Evolutionary conservation across 1,140 invertebrate genomes (phyloP).

Genomic region (Phocides pigmalion): DNA sequence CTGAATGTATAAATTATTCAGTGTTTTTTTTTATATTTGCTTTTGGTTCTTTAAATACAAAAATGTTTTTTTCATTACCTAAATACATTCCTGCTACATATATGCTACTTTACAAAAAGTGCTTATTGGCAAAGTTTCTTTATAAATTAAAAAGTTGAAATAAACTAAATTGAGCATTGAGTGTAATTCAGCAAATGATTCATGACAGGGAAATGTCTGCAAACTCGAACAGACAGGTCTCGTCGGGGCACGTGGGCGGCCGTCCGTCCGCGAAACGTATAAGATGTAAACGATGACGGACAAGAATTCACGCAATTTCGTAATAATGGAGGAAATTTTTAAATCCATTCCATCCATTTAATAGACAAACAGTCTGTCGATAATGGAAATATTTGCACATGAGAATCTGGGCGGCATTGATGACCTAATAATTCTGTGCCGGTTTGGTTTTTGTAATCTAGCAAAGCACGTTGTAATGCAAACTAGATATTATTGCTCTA

Average conservation of each 20-base stretch:
- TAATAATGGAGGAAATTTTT: slow-evolving; percentile 11
- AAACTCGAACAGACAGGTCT: slow-evolving; percentile 22
- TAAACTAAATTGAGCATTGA: slow-evolving; percentile 11
- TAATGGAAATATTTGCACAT: neutral
- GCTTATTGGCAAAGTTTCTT: neutral
- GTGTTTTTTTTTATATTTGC: too few relatives aligned
- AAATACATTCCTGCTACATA: too few relatives aligned
- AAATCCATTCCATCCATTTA: neutral
- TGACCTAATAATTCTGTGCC: neutral
- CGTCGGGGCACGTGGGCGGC: neutral
- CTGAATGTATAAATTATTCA: neutral
- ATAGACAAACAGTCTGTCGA: neutral
- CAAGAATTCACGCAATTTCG: neutral
- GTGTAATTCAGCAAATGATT: slow-evolving; percentile 8
- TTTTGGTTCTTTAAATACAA: too few relatives aligned
- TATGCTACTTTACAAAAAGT: too few relatives aligned
- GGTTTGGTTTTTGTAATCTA: neutral
- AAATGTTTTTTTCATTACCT: too few relatives aligned
- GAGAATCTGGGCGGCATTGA: neutral
- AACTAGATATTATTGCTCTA: too few relatives aligned
- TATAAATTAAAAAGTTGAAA: neutral
- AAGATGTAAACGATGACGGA: slow-evolving; percentile 8
- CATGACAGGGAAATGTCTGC: slow-evolving; percentile 17
- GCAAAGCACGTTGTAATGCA: neutral
- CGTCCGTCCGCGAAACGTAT: slow-evolving; percentile 11